Evolutionary conservation across 2,888 invertebrate genomes (phyloP), one percentile per base, ranked within the genome.

Genomic region (Doris montereyensis): DNA sequence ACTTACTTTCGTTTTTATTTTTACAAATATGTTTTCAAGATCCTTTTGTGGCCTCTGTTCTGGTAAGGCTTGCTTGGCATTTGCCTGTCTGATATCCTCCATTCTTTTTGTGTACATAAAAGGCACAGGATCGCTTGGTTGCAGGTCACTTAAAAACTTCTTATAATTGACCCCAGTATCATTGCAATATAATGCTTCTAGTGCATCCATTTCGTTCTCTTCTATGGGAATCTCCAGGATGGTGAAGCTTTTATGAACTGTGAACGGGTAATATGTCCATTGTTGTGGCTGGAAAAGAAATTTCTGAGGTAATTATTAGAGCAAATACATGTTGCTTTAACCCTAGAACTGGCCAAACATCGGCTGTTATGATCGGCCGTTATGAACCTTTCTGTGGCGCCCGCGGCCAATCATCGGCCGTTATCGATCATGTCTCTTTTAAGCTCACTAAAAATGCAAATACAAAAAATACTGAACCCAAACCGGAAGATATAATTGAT

Each of bases 171-270:
- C 88, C 21, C 91, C 91, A 1, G 85, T 83, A 78, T 91, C 91
- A 81, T 91, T 89, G 80, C 88, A 88, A 85, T 88, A 91, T 67
- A 87, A 87, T 2, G 90, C 90, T 79, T 91, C 90, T 3, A 91
- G 82, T 10, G 90, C 88, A 26, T 85, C 84, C 88, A 90, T 88
- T 81, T 91, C 91, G 10, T 85, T 86, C 74, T 88, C 88, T 13
- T 85, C 86, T 67, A 87, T 82, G 65, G 87, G 86, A 17, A 91
- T 85, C 65, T 90, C 89, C 32, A 91, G 80, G 85, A 90, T 90
- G 3, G 88, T 89, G 82, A 91, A 84, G 74, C 88, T 88, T 80
- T 91, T 91, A 5, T 89, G 87, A 91, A 92, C 85, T 91, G 90
- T 2, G 85, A 77, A 17, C 86, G 83, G 0, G 90, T 91, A 57